Evolutionary conservation across 2,888 invertebrate species (phyloP), one percentile per base, ranked within the genome.

Genomic region (Pseudeuparius sepicola): DNA sequence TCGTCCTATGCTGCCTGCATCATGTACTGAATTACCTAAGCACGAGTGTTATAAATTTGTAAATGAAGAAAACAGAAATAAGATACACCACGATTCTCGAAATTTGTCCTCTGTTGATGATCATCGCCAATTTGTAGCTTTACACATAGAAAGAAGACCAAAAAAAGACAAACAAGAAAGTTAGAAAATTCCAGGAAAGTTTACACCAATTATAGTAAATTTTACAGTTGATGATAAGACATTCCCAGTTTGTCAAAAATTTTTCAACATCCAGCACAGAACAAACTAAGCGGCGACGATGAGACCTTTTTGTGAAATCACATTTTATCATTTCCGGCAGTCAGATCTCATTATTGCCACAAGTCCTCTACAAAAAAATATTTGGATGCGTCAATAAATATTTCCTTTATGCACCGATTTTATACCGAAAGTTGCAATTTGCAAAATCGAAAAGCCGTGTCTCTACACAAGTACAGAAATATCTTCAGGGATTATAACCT

Each of bases 271-370:
- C 7, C 44, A 39, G 2, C 41, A 43, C 41, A 2, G 45, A 47
- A 29, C 45, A 40, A 43, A 35, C 36, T 42, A 20, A 20, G 14
- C 17, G 31, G 36, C 11, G 32, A 45, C 13, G 27, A 28, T 16
- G 43, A 43, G 23, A 7, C 26, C 6, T 28, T 40, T 23, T 25
- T 47, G 11, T 41, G 41, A 18, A 37, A 45, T 4, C 43, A 43
- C 15, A 43, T 41, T 37, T 14, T 33, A 10, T 32, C 35, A 10
- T 50, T 47, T 39, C 48, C 48, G 23, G 35, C 44, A 7, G 34
- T 50, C 9, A 47, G 47, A 31, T 49, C 49, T 2, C 48, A 49
- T 32, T 50, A 51, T 32, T 48, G 46, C 36, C 37, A 44, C 17
- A 16, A 36, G 3, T 24, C 26, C 2, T 28, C 17, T 31, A 31